Evolutionary conservation across 2,888 invertebrate genomes (phyloP), one percentile per base, ranked within the genome.

Genomic region (Hipparchia sbordonii): DNA sequence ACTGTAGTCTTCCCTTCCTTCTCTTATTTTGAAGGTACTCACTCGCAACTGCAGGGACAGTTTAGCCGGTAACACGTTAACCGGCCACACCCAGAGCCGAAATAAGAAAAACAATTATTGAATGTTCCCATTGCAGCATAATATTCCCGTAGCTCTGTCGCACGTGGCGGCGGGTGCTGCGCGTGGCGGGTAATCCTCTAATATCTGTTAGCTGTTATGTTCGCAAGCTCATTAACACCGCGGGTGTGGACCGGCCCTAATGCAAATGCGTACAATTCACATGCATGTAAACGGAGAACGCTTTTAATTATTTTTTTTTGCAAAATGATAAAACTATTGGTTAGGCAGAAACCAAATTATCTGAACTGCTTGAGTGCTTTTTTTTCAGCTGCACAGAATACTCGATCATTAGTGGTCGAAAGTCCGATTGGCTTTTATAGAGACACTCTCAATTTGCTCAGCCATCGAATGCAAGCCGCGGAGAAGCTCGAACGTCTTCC

Each of bases 181-280:
- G 80, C 84, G 82, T 78, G 77, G 62, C 76, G 78, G 69, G 78
- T 89, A 89, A 89, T 89, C 89, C 85, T 76, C 82, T 89, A 86
- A 89, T 87, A 86, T 88, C 87, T 89, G 84, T 88, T 88, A 87
- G 84, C 59, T 13, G 59, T 59, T 59, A 80, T 85, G 89, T 87
- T 86, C 83, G 86, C 87, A 81, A 78, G 85, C 84, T 87, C 88
- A 85, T 89, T 88, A 89, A 79, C 89, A 82, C 86, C 70, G 83
- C 85, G 83, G 88, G 83, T 83, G 82, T 82, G 78, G 76, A 80
- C 80, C 78, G 82, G 79, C 86, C 87, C 80, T 87, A 70, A 72
- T 45, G 57, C 67, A 57, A 46, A 60, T 10, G 9, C 33, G 9
- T 67, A 23, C 70, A 56, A 33, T 57, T 6, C 39, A 61, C 23